Evolutionary conservation across 2,888 invertebrate species (phyloP), one percentile per base, ranked within the genome.

Genomic region (Hemicrepidius hirtus): DNA sequence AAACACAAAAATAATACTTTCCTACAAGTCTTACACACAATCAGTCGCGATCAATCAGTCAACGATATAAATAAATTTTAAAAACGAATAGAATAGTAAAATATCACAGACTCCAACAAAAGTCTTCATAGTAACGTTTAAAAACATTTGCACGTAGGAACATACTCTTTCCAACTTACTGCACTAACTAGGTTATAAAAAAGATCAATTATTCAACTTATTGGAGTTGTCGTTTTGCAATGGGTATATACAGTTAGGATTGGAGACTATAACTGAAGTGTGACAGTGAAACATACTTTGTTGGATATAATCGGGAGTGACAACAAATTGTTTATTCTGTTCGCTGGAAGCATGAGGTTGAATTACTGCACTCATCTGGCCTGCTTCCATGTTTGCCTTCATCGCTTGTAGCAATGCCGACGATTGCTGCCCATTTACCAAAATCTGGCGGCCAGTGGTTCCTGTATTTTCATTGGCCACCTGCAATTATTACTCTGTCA

Each of bases 221-320:
- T 62, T 67, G 28, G 40, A 67, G 73, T 71, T 80, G 84, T 85
- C 86, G 86, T 86, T 86, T 86, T 86, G 86, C 86, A 84, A 82
- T 86, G 86, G 86, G 85, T 85, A 84, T 44, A 84, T 82, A 81
- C 85, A 85, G 80, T 86, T 86, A 73, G 86, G 86, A 82, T 86
- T 86, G 80, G 85, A 86, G 77, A 86, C 86, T 73, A 86, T 86
- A 79, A 86, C 86, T 77, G 86, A 86, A 80, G 86, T 85, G 81
- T 85, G 86, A 80, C 84, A 86, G 79, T 85, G 78, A 74, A 86
- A 91, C 93, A 92, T 90, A 95, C 97, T 96, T 91, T 97, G 96
- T 85, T 97, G 96, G 80, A 97, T 96, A 84, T 97, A 97, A 87
- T 96, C 96, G 66, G 96, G 95, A 12, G 97, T 97, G 74, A 97